Evolutionary conservation across 2,888 invertebrate genomes (phyloP), one percentile per base, ranked within the genome.

Genomic region (Tuberolachnus salignus): DNA sequence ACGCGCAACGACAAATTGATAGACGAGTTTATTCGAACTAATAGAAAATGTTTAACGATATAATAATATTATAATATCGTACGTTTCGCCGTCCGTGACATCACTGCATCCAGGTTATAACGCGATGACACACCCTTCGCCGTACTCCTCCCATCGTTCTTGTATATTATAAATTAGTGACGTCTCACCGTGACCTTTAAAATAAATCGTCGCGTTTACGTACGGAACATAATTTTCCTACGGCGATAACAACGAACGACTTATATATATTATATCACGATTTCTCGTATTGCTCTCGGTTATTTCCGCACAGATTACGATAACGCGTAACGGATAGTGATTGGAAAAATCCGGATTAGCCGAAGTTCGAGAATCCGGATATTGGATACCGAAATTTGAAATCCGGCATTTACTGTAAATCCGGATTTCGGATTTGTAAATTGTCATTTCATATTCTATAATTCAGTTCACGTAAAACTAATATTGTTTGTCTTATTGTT

Each of bases 161-260:
- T 19, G n/a, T n/a, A 34, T 34, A 46, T 21, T 46, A 64, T 14
- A 64, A 64, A 64, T 46, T 19, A 44, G 21, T 64, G 44, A 64
- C 10, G 21, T 14, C n/a, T n/a, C 64, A 34, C 34, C 19, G 21
- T 64, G 44, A 64, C 63, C 63, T 63, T 63, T 44, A 44, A 23
- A 66, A 66, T 21, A 14, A 34, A 4, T 6, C 34, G 34, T 34
- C 26, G 57, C 23, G 57, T 23, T 59, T 23, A 59, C 26, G 23
- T 66, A 23, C 66, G 46, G 46, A 66, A 46, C 46, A 16, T 23
- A 16, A 21, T 63, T 46, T 46, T 23, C 64, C 21, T 0, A 6
- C 10, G 46, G 2, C 9, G 26, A 34, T 59, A n/a, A 16, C 26
- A 59, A 26, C 9, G n/a, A n/a, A n/a, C n/a, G n/a, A n/a, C n/a